Evolutionary conservation across 2,888 invertebrate species (phyloP), one percentile per base, ranked within the genome.

Genomic region (Apeira syringaria): DNA sequence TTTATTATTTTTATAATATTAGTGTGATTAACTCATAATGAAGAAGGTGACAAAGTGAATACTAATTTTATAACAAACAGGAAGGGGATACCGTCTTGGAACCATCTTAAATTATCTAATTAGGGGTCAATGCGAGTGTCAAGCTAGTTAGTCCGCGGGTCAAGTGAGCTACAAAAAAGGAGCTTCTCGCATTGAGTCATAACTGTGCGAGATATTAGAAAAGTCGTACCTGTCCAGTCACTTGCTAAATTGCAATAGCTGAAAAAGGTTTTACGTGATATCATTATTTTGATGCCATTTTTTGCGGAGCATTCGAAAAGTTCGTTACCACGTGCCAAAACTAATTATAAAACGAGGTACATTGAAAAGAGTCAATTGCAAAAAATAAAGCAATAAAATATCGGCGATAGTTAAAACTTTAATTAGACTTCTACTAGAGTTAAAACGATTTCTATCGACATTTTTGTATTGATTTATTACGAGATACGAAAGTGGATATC

Each of bases 91-190:
- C 45, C 45, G 46, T 47, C 42, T 44, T 37, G 42, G 37, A 37
- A 34, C 39, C 42, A 45, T 36, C 32, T 22, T 36, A 37, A 46
- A 52, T 43, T 38, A 50, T 32, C 37, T 60, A 67, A 70, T 61
- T 55, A 41, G 53, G 57, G 84, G 84, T 84, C 77, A 84, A 80
- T 64, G 58, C 49, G 62, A 59, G 67, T 71, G 80, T 76, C 77
- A 80, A 78, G 76, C 78, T 70, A 72, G 58, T 39, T 30, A 64
- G 74, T 68, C 64, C 9, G 65, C 37, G 64, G 74, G 83, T 85
- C 69, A 85, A 82, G 12, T 46, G 36, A 39, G 18, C 13, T 27
- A 28, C 28, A 27, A 26, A n/a, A 34, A 9, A 6, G 8, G 7
- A 18, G 1, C 17, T 12, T 6, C 7, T 11, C 33, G 33, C 43